These are phyloP conservation scores for Tyria jacobaeae DNA, from an alignment of 2,888 invertebrate genomes.

Conservation along the genomic window DNA sequence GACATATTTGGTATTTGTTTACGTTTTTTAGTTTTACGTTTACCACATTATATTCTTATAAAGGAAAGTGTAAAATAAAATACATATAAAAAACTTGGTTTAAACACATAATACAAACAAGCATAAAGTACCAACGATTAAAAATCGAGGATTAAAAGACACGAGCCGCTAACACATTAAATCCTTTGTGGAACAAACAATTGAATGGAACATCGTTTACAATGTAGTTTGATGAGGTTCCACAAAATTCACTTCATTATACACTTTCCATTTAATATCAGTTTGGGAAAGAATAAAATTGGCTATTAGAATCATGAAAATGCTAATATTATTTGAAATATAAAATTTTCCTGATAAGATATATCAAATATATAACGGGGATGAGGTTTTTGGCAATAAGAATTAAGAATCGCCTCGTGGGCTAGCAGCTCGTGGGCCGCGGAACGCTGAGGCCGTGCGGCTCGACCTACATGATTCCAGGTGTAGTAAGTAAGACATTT, in stretches of 20 bases:
- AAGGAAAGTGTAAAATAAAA: no score
- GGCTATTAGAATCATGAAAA: no score
- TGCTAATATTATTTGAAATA: no score
- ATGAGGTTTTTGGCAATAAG: conserved; percentile 39
- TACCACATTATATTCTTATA: background rate
- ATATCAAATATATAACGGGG: conserved; percentile 34
- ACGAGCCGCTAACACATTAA: background rate
- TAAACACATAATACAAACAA: no score
- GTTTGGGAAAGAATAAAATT: no score
- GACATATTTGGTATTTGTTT: background rate
- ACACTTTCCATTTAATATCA: no score
- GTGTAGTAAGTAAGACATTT: conserved; percentile 48
- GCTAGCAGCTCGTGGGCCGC: conserved; percentile 49
- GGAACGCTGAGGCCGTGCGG: conserved; percentile 54
- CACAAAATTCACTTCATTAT: no score
- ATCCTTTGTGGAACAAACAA: background rate
- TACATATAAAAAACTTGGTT: no score
- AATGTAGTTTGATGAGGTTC: background rate
- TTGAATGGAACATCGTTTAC: background rate
- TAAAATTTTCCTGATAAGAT: no score
- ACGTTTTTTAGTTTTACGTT: background rate
- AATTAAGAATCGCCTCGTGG: conserved; percentile 47
- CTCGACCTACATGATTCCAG: conserved; percentile 50
- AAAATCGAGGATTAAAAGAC: background rate
- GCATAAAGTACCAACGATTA: background rate